phyloP scores from a whole-genome alignment of 2,797 vertebrate genomes.

The Pantherophis alleghaniensis region DNA sequence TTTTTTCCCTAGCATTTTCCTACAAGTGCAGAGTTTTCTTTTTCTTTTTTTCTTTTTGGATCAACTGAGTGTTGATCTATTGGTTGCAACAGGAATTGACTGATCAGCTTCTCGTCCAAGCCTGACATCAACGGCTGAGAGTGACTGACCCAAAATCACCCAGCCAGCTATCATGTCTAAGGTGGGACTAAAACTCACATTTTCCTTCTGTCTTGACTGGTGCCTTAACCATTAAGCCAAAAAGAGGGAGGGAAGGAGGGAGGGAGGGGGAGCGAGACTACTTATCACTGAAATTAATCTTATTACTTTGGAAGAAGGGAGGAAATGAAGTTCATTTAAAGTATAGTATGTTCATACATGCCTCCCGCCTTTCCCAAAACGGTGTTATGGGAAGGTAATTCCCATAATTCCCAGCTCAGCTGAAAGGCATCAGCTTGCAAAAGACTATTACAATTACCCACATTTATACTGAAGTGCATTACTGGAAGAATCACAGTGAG shows the following conservation, averaged over 20 bases:
- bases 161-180: background rate
- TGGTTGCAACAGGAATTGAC: background rate
- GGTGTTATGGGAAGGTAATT: background rate
- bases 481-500: background rate
- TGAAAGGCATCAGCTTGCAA: background rate
- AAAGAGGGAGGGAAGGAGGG: background rate
- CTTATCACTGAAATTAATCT: background rate
- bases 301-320: background rate
- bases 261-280: background rate
- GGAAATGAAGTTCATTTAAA: slow-evolving; percentile 7
- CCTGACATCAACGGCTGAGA: background rate
- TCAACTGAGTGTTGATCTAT: background rate
- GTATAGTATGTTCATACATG: slow-evolving; percentile 2
- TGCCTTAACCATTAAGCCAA: background rate
- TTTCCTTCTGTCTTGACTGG: background rate
- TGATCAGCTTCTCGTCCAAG: background rate
- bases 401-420: background rate
- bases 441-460: slow-evolving; percentile 2
- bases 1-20: background rate
- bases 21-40: background rate
- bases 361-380: background rate
- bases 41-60: background rate
- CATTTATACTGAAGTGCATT: background rate
- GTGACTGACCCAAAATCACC: background rate
- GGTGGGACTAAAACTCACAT: background rate